phyloP scores from a whole-genome alignment of 2,113 vertebrate species.

The Hemiscyllium ocellatum region DNA sequence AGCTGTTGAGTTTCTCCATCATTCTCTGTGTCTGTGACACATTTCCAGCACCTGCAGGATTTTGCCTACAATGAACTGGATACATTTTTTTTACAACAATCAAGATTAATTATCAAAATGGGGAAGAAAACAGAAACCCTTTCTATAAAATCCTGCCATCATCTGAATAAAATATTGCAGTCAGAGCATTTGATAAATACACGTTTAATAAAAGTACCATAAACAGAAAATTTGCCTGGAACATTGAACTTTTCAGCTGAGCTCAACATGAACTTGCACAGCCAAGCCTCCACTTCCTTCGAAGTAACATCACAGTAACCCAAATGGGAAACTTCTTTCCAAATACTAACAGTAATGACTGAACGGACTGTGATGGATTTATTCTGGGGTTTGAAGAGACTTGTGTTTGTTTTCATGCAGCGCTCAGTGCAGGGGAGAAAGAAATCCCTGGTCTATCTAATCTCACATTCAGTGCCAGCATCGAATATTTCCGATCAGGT shows the following conservation, averaged over 20 bases:
- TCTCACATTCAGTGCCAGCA: neutral
- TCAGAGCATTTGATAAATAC: neutral
- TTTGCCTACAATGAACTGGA: no score
- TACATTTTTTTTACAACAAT: no score
- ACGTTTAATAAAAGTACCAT: constrained; percentile 5
- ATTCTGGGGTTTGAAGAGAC: neutral
- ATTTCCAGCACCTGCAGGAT: no score
- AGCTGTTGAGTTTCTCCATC: no score
- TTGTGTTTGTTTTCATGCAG: neutral
- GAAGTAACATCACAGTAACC: neutral
- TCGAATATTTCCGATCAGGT: neutral
- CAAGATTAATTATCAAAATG: no score
- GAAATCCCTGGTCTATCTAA: neutral
- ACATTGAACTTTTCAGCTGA: neutral
- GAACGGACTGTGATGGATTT: neutral
- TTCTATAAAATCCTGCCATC: neutral
- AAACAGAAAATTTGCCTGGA: neutral
- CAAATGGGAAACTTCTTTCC: neutral
- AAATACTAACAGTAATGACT: neutral
- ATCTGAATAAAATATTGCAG: neutral
- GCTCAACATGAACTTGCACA: neutral
- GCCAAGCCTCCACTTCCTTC: neutral
- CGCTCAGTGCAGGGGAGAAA: neutral
- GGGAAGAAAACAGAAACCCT: neutral
- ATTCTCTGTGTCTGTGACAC: no score